phyloP scores from a whole-genome alignment of 2,888 invertebrate species.

The Autographa gamma region DNA sequence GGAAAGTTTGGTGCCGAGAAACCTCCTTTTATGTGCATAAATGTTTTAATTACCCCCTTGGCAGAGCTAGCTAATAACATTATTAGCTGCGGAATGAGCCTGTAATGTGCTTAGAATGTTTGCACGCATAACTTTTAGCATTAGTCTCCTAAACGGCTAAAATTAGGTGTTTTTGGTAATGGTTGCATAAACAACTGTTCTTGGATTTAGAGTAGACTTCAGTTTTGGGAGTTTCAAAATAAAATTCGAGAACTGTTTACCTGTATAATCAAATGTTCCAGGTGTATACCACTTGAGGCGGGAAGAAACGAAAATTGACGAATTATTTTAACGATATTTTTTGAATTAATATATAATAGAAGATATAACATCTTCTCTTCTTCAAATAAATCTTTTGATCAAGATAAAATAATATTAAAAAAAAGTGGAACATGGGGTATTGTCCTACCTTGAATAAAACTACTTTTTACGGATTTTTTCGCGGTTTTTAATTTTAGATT shows the following conservation, averaged over 20 bases:
- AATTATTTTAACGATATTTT: no score
- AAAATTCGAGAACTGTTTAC: background rate
- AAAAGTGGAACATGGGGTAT: no score
- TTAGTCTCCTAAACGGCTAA: constrained; percentile 43
- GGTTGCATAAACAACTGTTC: constrained; percentile 28
- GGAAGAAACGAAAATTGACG: no score
- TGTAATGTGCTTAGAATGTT: constrained; percentile 45
- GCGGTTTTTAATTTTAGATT: no score
- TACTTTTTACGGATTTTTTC: no score
- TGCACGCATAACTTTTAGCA: constrained; percentile 43
- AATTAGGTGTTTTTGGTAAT: constrained; percentile 43
- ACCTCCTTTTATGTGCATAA: constrained; percentile 39
- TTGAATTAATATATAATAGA: no score
- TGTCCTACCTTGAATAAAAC: no score
- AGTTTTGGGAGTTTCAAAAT: constrained; percentile 23
- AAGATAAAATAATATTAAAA: no score
- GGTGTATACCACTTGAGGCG: no score
- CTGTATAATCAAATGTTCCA: background rate
- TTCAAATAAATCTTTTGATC: no score
- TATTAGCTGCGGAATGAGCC: constrained; percentile 42
- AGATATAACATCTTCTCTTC: no score
- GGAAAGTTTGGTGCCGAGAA: constrained; percentile 30
- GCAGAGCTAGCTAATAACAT: constrained; percentile 42
- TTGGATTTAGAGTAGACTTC: constrained; percentile 26
- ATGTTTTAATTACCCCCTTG: constrained; percentile 48